These are phyloP conservation scores for Lucilia cuprina DNA, from an alignment of 1,140 invertebrate genomes.

Conservation along the genomic window DNA sequence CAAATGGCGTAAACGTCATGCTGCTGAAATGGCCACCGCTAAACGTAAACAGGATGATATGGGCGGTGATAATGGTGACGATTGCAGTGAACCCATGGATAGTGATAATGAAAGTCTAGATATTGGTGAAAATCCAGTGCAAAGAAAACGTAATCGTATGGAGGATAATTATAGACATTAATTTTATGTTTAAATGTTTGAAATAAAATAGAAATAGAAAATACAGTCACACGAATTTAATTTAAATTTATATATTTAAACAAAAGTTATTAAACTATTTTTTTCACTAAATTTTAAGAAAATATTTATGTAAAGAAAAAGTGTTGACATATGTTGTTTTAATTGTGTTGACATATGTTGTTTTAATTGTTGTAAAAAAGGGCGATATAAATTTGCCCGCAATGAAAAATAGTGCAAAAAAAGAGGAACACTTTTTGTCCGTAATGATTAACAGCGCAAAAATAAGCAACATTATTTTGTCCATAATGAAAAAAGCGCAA, in stretches of 20 bases:
- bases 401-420: too few species aligned
- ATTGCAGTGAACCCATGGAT: slow-evolving; percentile 71
- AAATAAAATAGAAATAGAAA: background rate
- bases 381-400: too few species aligned
- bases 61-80: slow-evolving; percentile 72
- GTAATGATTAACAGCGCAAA: too few species aligned
- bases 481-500: too few species aligned
- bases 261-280: background rate
- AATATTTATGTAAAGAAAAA: too few species aligned
- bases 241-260: background rate
- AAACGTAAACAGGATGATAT: slow-evolving; percentile 96
- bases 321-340: too few species aligned
- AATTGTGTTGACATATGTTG: too few species aligned
- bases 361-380: too few species aligned
- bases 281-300: too few species aligned
- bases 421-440: too few species aligned
- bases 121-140: slow-evolving; percentile 57
- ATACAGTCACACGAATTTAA: slow-evolving; percentile 27
- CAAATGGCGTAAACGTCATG: slow-evolving; percentile 99
- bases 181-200: background rate
- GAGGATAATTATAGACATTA: slow-evolving; percentile 46
- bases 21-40: slow-evolving; percentile 97
- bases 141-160: slow-evolving; percentile 56
- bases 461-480: too few species aligned
- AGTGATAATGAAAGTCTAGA: slow-evolving; percentile 62